A percentile compares a stretch with the other conserved stretches of the same genome.
Conservation (phyloP, 1,140 invertebrate genomes). For the Chlorops oryzae region DNA sequence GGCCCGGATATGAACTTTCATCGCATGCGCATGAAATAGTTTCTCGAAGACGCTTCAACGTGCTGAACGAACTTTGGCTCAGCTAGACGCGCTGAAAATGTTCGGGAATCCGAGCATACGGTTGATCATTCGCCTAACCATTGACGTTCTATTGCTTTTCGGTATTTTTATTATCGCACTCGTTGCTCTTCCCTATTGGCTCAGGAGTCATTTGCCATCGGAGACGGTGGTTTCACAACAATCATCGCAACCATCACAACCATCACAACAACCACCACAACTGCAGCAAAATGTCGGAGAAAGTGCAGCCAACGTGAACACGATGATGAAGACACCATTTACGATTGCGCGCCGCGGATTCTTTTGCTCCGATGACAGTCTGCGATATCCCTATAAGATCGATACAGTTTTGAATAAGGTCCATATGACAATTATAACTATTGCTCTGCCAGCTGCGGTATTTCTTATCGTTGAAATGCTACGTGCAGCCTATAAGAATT, state of each 20-base stretch:
- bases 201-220: no score
- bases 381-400: slow-evolving; percentile 32
- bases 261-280: no score
- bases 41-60: no score
- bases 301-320: no score
- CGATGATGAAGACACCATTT: no score
- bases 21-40: no score
- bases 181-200: slow-evolving; percentile 31
- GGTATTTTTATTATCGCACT: slow-evolving; percentile 29
- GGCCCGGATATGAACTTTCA: no score
- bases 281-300: no score
- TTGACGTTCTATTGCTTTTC: slow-evolving; percentile 35
- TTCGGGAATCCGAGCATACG: slow-evolving; percentile 42
- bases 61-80: no score
- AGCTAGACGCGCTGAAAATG: no score
- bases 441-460: slow-evolving; percentile 30
- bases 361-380: slow-evolving; percentile 30
- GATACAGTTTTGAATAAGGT: slow-evolving; percentile 34
- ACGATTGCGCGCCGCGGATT: slow-evolving; percentile 26
- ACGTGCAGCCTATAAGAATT: slow-evolving; percentile 31
- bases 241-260: no score
- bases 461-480: slow-evolving; percentile 37
- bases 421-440: slow-evolving; percentile 31
- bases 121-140: slow-evolving; percentile 35
- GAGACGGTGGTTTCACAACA: no score